These are phyloP conservation scores for Pachyramphus minor DNA, from an alignment of 2,113 vertebrate genomes.

Conservation along the genomic window DNA sequence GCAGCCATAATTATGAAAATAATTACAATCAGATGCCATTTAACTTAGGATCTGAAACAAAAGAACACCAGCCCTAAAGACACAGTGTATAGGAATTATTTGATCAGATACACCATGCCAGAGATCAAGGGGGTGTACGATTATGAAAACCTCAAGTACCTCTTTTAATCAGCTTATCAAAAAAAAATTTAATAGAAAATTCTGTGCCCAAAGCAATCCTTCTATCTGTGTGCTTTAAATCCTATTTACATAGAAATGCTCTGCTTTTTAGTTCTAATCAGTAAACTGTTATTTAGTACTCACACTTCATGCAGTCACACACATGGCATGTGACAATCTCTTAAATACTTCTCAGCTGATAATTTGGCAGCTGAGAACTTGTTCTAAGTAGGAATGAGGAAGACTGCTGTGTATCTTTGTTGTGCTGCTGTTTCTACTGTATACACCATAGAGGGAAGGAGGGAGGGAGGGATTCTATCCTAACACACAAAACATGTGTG, in stretches of 20 bases:
- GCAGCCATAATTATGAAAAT: slow-evolving; percentile 18
- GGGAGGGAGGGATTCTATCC: neutral
- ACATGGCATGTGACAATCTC: neutral
- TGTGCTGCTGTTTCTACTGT: neutral
- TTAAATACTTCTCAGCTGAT: neutral
- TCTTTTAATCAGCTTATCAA: slow-evolving; percentile 27
- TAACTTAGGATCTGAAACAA: slow-evolving; percentile 30
- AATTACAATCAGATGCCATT: neutral
- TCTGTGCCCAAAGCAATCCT: neutral
- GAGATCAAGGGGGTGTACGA: slow-evolving; percentile 12
- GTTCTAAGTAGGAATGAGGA: neutral
- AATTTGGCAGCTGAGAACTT: neutral
- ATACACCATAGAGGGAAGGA: neutral
- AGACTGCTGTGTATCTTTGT: neutral
- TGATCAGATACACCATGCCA: neutral
- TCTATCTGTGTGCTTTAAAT: neutral
- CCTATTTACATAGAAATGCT: neutral
- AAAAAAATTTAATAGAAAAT: slow-evolving; percentile 18
- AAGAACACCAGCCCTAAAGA: slow-evolving; percentile 1
- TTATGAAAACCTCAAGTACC: slow-evolving; percentile 11
- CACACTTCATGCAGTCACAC: neutral
- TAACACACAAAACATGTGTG: neutral
- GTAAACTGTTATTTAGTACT: neutral
- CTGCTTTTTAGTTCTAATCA: neutral
- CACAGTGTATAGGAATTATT: neutral